A percentile compares a stretch with the other conserved stretches of the same genome.
Conservation (phyloP, 2,888 invertebrate species). For the Omphaloscelis lunosa region DNA sequence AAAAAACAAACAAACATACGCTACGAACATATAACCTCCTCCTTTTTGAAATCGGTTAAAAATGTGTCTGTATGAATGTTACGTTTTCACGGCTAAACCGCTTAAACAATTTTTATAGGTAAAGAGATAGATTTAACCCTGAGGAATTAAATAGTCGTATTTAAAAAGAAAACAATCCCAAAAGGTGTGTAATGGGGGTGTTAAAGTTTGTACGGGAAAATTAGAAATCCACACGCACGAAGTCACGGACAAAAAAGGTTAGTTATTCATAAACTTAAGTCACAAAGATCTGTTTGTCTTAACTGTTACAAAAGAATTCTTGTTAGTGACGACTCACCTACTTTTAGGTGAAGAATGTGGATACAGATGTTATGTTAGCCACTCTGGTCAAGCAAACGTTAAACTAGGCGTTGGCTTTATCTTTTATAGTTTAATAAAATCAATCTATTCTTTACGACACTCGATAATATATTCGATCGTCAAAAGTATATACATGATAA, state of each 20-base stretch:
- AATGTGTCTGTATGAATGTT: conserved; percentile 5
- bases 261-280: conserved; percentile 32
- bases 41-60: too few species aligned
- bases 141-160: neutral
- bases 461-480: neutral
- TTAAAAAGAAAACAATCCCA: neutral
- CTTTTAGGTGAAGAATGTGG: conserved; percentile 61
- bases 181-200: neutral
- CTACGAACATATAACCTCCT: too few species aligned
- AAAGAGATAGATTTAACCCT: neutral
- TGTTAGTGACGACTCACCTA: conserved; percentile 61
- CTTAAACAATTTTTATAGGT: neutral
- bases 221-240: neutral
- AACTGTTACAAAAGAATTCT: conserved; percentile 68
- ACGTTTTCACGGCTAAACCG: neutral
- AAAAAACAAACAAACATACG: too few species aligned
- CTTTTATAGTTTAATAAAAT: conserved; percentile 38
- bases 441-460: conserved; percentile 20
- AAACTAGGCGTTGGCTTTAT: conserved; percentile 34
- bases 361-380: conserved; percentile 61
- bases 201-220: neutral
- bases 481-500: neutral
- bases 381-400: conserved; percentile 56
- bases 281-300: conserved; percentile 57
- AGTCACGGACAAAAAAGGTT: neutral